These are phyloP conservation scores for Phthorimaea operculella DNA, from an alignment of 1,140 invertebrate genomes.

Conservation along the genomic window DNA sequence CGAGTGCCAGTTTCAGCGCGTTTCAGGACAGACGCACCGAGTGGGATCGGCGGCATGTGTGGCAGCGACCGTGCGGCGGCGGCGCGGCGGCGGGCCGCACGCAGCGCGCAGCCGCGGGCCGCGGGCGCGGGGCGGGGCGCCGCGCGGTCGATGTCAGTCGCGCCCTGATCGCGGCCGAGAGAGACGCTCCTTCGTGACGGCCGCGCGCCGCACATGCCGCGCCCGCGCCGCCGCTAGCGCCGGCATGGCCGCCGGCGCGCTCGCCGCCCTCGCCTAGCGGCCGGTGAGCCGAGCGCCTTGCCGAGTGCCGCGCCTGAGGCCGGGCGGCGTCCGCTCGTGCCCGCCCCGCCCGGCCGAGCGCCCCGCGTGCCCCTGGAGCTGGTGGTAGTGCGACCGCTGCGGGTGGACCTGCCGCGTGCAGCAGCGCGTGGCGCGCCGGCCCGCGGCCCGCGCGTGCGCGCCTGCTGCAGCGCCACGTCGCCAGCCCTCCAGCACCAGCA, in stretches of 20 bases:
- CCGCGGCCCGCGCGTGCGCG: background rate
- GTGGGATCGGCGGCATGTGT: background rate
- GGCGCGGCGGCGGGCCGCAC: slow-evolving; percentile 11
- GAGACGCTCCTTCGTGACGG: background rate
- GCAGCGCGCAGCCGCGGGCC: slow-evolving; percentile 16
- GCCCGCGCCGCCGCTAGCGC: slow-evolving; percentile 41
- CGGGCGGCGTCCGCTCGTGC: slow-evolving; percentile 8
- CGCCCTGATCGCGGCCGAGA: slow-evolving; percentile 32
- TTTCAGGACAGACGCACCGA: background rate
- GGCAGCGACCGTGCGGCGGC: slow-evolving; percentile 11
- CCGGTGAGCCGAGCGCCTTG: slow-evolving; percentile 11
- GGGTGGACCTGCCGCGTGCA: slow-evolving; percentile 1
- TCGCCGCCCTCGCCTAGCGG: slow-evolving; percentile 25
- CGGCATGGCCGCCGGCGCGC: slow-evolving; percentile 43
- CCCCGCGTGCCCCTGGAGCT: background rate
- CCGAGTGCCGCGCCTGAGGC: slow-evolving; percentile 16
- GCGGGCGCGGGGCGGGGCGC: slow-evolving; percentile 13
- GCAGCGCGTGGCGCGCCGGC: slow-evolving; percentile 2
- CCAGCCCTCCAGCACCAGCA: background rate
- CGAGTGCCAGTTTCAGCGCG: background rate
- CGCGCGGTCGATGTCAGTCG: slow-evolving; percentile 33
- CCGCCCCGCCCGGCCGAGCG: slow-evolving; percentile 9
- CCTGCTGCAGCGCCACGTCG: background rate
- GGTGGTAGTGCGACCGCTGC: background rate
- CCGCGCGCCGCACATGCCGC: slow-evolving; percentile 36